Evolutionary conservation across 2,888 invertebrate genomes (phyloP), one percentile per base, ranked within the genome.

Genomic region (Drosophila paranaensis): DNA sequence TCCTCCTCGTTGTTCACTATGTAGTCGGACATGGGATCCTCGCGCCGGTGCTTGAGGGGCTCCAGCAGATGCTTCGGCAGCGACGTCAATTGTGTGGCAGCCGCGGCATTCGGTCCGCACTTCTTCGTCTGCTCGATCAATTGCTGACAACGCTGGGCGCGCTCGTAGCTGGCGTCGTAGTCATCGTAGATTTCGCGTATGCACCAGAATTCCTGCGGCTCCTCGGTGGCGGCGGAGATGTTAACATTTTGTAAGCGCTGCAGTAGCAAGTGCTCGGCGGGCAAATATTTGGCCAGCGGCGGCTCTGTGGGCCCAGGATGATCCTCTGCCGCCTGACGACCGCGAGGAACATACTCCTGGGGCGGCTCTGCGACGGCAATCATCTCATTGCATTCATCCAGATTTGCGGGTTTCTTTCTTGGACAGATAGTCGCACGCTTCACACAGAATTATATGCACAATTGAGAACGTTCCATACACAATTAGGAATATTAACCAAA

Each of bases 321-420:
- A 84, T 95, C 95, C 65, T 94, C 94, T 91, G 96, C 93, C 93
- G 96, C 96, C 94, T 96, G 95, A 93, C 97, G 95, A 92, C 97
- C 97, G 94, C 96, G 96, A 91, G 97, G 97, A 94, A 96, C 95
- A 94, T 96, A 97, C 95, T 97, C 97, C 96, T 96, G 95, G 94
- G 97, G 97, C 94, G 97, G 97, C 93, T 96, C 96, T 94, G 97
- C 97, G 95, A 97, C 96, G 94, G 97, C 97, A 96, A 97, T 97
- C 93, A 93, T 95, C 93, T 95, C 95, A 93, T 94, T 95, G 94
- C 95, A 95, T 93, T 96, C 97, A 96, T 97, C 97, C 97, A 97
- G 97, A 97, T 97, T 97, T 96, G 95, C 94, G 64, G 62, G 55
- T 71, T 64, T 61, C 27, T 64, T 63, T 16, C 6, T 56, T 65